Percentiles rank a stretch among this genome's conserved stretches.
Evolutionary conservation across 1,140 invertebrate species (phyloP).

Genomic region (Archegozetes longisetosus): DNA sequence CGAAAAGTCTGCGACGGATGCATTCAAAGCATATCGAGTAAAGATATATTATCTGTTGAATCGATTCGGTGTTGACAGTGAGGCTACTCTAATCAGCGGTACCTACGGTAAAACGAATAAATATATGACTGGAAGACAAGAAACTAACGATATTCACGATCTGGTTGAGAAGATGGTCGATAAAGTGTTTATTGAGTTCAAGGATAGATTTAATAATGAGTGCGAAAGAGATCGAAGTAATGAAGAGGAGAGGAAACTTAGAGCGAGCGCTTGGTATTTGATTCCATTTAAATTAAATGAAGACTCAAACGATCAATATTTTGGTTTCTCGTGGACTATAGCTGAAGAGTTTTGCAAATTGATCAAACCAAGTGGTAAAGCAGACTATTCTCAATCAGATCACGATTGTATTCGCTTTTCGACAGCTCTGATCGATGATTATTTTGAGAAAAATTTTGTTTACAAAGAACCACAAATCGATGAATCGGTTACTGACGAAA

Average conservation of each 20-base stretch:
- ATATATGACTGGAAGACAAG: background rate
- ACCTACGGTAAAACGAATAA: background rate
- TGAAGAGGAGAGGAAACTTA: background rate
- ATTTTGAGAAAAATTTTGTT: background rate
- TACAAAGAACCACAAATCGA: background rate
- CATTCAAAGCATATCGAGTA: slow-evolving; percentile 10
- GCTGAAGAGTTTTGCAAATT: background rate
- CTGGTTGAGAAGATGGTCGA: background rate
- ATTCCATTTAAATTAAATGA: background rate
- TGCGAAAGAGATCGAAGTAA: background rate
- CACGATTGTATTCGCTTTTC: background rate
- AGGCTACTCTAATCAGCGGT: slow-evolving; percentile 3
- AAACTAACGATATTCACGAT: background rate
- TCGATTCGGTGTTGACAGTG: slow-evolving; percentile 3
- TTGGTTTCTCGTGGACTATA: background rate
- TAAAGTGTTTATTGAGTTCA: background rate
- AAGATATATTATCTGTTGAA: slow-evolving; percentile 11
- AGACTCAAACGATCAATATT: background rate
- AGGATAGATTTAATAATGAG: background rate
- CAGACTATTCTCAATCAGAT: background rate
- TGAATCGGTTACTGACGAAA: background rate
- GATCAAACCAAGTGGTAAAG: background rate
- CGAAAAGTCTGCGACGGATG: slow-evolving; percentile 9
- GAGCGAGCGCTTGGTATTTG: background rate
- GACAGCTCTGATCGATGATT: background rate